These are phyloP conservation scores for Numenius phaeopus DNA, from an alignment of 2,797 vertebrate genomes.

Conservation along the genomic window DNA sequence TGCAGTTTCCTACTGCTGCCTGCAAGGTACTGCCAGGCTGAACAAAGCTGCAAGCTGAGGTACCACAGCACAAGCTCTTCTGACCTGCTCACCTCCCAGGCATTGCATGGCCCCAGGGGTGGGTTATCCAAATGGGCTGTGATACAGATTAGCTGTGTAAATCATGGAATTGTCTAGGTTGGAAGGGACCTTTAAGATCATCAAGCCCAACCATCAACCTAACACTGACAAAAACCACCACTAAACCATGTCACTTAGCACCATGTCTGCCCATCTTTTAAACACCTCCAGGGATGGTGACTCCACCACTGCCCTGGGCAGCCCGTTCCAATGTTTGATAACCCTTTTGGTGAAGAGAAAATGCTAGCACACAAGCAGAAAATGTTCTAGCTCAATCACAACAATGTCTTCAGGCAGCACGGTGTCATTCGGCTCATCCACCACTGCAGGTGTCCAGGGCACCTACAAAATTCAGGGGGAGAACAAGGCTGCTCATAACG, in stretches of 20 bases:
- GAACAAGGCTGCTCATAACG: not conserved
- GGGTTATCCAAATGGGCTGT: not conserved
- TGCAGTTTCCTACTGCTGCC: not conserved
- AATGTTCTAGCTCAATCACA: not conserved
- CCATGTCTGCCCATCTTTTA: not conserved
- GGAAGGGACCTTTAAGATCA: not conserved
- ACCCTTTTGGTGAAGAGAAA: not conserved
- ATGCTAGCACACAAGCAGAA: not conserved
- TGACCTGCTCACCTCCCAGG: not conserved
- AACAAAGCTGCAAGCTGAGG: not conserved
- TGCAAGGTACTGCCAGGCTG: not conserved
- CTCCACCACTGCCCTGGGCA: not conserved
- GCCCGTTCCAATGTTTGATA: not conserved
- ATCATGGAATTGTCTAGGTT: not conserved
- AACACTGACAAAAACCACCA: not conserved
- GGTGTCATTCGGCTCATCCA: not conserved
- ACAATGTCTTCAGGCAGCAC: not conserved
- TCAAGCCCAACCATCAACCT: not conserved
- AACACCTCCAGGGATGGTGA: not conserved
- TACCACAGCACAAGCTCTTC: not conserved
- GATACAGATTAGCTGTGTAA: not conserved
- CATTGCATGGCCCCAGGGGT: rapidly evolving
- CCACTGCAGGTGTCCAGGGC: not conserved
- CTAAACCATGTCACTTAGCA: not conserved
- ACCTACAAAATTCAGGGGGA: not conserved